Evolutionary conservation across 1,140 invertebrate genomes (phyloP).

Genomic region (Aphelenchoides fujianensis): DNA sequence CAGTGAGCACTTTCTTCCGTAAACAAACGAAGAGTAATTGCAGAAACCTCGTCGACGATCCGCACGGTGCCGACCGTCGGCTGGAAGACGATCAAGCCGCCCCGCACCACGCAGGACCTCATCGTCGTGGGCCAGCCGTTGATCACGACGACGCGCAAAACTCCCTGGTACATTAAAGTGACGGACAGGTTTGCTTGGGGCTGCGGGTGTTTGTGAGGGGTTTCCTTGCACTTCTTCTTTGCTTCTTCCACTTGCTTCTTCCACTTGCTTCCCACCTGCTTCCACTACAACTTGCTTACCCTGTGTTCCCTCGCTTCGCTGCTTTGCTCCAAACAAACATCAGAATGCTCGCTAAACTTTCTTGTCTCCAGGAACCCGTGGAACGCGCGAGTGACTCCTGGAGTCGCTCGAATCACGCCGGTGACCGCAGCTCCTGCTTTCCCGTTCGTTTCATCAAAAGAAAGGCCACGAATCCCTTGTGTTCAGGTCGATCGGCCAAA

Average conservation of each 20-base stretch:
- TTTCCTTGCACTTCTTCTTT: not conserved
- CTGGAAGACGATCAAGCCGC: constrained; percentile 18
- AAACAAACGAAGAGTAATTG: not conserved
- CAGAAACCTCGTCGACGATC: not conserved
- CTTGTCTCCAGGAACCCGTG: constrained; percentile 2
- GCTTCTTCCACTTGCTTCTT: not conserved
- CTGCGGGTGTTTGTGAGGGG: not conserved
- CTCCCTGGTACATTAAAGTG: constrained; percentile 53
- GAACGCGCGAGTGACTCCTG: not conserved
- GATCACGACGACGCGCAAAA: constrained; percentile 18
- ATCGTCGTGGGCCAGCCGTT: not conserved
- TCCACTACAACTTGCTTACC: no score
- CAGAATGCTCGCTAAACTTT: not conserved
- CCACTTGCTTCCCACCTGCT: not conserved
- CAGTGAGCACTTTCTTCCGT: not conserved
- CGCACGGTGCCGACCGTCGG: not conserved
- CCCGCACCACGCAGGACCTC: constrained; percentile 8
- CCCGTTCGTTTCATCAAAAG: not conserved
- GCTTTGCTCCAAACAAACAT: no score
- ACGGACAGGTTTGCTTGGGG: constrained; percentile 19
- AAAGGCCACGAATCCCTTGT: not conserved
- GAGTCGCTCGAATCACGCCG: not conserved
- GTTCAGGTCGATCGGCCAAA: not conserved
- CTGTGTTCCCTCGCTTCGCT: no score
- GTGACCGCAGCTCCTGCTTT: not conserved